Base-by-base conservation (phyloP, 1,140 invertebrate genomes). In the Saccostrea glomerata region DNA sequence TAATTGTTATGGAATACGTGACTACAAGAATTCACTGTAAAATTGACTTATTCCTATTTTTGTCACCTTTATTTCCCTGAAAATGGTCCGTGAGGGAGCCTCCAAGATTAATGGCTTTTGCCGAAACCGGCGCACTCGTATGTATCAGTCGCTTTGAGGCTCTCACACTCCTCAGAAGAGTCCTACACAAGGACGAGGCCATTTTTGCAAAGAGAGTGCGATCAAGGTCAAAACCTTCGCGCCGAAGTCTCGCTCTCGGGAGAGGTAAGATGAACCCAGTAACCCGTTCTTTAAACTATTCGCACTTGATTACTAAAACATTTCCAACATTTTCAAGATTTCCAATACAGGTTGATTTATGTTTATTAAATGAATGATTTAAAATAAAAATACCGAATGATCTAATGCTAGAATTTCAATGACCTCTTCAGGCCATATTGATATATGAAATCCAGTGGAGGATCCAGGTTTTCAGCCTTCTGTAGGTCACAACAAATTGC, bases 141-240 rank as follows among this genome's bases (percentile, higher is more conserved):
- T 77, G 70, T 30, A 77, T 4, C 13, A 77, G 23, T 77, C 70
- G 70, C 70, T 77, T 23, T 30, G 70, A 12, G 13, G 36, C 11
- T 36, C 23, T 77, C 25, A 77, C 70, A 77, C 70, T 77, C 70
- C 70, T 77, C 70, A 77, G 25, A 13, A 77, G 70, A 77, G 70
- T 77, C 70, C 70, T 77, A 77, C 70, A 77, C 70, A 77, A 77
- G 70, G 70, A 77, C 70, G 70, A 77, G 70, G 70, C 70, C 70
- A 77, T 77, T 77, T 77, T 77, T 77, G 23, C 70, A 77, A 77
- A 77, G 70, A 77, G 70, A 77, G 70, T 77, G 70, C 70, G 70
- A 77, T 36, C 70, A 77, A 77, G 70, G 70, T 77, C 70, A 77
- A 30, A 30, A 30, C 36, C 9, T 25, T 77, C 70, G 15, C 70